phyloP scores from a whole-genome alignment of 2,797 vertebrate genomes.

The Prunella strophiata region DNA sequence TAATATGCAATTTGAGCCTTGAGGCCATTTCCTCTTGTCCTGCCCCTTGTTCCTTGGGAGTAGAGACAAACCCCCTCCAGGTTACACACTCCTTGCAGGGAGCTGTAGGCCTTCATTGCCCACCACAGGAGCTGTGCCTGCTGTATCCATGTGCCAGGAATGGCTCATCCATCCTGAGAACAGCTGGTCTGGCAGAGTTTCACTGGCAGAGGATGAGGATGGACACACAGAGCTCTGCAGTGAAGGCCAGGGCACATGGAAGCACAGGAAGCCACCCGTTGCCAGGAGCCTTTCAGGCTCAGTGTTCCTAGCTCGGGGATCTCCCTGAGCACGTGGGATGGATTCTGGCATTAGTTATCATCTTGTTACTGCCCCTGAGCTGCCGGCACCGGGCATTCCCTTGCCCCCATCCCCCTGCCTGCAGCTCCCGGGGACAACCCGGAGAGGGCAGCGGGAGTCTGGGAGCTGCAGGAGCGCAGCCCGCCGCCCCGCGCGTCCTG shows the following conservation, averaged over 20 bases:
- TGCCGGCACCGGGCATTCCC: background rate
- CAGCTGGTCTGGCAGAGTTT: background rate
- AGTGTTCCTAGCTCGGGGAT: background rate
- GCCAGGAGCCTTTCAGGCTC: background rate
- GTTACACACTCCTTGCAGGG: background rate
- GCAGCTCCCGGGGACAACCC: background rate
- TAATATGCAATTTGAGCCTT: background rate
- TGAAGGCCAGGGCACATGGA: background rate
- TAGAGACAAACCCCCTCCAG: background rate
- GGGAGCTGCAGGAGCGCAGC: background rate
- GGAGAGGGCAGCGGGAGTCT: background rate
- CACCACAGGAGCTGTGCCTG: background rate
- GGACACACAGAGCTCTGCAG: background rate
- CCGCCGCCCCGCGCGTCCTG: background rate
- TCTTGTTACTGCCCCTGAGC: background rate
- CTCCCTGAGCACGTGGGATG: background rate
- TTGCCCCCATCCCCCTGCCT: background rate
- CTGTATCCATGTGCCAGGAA: background rate
- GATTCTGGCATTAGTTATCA: background rate
- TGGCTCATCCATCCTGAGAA: background rate
- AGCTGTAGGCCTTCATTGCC: rapidly evolving
- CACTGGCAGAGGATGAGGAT: background rate
- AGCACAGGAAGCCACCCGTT: background rate
- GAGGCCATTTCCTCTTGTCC: background rate
- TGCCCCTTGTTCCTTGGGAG: background rate